Percentiles rank a stretch among this genome's conserved stretches.
Evolutionary conservation across 1,140 invertebrate genomes (phyloP).

Genomic region (Amphibalanus amphitrite): DNA sequence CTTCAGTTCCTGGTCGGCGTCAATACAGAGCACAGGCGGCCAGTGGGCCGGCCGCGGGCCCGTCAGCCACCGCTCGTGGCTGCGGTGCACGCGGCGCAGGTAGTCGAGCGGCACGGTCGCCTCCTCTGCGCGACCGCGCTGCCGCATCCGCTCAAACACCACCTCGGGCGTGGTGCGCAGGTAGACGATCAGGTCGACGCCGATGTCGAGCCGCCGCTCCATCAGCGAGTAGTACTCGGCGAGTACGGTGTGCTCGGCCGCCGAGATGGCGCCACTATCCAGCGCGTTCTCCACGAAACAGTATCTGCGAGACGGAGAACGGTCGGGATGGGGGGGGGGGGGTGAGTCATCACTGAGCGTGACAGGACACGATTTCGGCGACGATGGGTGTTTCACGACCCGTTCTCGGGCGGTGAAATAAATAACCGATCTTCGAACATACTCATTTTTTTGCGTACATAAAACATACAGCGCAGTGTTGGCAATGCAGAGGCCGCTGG

Average conservation of each 20-base stretch:
- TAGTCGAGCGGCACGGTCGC: conserved; percentile 26
- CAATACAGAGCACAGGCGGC: conserved; percentile 18
- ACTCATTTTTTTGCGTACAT: too few species aligned
- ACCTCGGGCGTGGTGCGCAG: conserved; percentile 33
- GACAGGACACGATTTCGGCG: too few species aligned
- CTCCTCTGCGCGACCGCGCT: conserved; percentile 34
- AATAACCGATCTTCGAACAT: too few species aligned
- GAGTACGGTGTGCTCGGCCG: conserved; percentile 33
- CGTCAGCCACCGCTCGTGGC: conserved; percentile 30
- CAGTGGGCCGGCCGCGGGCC: conserved; percentile 12
- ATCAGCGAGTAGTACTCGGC: conserved; percentile 32
- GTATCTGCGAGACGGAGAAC: conserved; percentile 29
- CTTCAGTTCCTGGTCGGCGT: conserved; percentile 17
- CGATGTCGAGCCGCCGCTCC: conserved; percentile 27
- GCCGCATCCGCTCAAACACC: conserved; percentile 32
- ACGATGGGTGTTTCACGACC: too few species aligned
- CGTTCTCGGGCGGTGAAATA: too few species aligned
- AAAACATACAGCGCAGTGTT: too few species aligned
- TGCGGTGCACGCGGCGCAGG: conserved; percentile 28
- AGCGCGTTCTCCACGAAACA: conserved; percentile 39
- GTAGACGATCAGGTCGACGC: conserved; percentile 39
- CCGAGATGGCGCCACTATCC: conserved; percentile 28
- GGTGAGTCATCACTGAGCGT: too few species aligned
- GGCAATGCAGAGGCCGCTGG: too few species aligned
- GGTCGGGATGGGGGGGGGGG: too few species aligned